Evolutionary conservation across 2,888 invertebrate species (phyloP).

Genomic region (Leptarthrus brevirostris): DNA sequence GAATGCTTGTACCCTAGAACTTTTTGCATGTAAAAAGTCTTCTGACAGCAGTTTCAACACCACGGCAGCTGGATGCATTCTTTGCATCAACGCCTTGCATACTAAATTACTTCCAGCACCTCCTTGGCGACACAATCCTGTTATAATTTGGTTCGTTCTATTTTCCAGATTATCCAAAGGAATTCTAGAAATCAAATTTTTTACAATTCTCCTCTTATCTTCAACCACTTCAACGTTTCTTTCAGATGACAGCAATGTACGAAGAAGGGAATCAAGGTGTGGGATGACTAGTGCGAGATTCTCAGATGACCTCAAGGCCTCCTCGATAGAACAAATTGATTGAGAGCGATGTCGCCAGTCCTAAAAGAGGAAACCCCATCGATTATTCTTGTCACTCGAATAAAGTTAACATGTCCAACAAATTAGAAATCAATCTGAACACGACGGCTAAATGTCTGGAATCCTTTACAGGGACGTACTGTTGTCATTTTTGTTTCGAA

Average conservation of each 20-base stretch:
- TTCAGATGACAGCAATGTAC: slow-evolving; percentile 75
- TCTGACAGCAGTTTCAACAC: slow-evolving; percentile 65
- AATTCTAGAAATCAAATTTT: slow-evolving; percentile 65
- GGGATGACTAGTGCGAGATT: slow-evolving; percentile 71
- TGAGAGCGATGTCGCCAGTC: slow-evolving; percentile 65
- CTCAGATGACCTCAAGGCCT: slow-evolving; percentile 68
- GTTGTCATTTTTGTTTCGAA: slow-evolving; percentile 21
- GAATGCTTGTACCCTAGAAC: slow-evolving; percentile 63
- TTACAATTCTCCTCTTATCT: slow-evolving; percentile 63
- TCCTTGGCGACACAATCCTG: slow-evolving; percentile 66
- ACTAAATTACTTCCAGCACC: slow-evolving; percentile 66
- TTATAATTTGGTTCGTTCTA: slow-evolving; percentile 64
- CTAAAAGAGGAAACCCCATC: slow-evolving; percentile 56
- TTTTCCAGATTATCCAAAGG: slow-evolving; percentile 67
- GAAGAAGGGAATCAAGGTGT: slow-evolving; percentile 73
- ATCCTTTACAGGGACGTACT: background rate
- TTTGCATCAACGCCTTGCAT: slow-evolving; percentile 67
- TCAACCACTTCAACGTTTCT: slow-evolving; percentile 67
- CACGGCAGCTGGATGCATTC: slow-evolving; percentile 66
- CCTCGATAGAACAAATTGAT: slow-evolving; percentile 62
- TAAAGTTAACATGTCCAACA: no score
- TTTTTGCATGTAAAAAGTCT: slow-evolving; percentile 67
- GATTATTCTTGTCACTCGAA: no score
- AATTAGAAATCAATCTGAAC: no score
- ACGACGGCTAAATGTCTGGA: no score